These are phyloP conservation scores for Stigmatopora nigra DNA, from an alignment of 2,113 vertebrate genomes.

Conservation along the genomic window DNA sequence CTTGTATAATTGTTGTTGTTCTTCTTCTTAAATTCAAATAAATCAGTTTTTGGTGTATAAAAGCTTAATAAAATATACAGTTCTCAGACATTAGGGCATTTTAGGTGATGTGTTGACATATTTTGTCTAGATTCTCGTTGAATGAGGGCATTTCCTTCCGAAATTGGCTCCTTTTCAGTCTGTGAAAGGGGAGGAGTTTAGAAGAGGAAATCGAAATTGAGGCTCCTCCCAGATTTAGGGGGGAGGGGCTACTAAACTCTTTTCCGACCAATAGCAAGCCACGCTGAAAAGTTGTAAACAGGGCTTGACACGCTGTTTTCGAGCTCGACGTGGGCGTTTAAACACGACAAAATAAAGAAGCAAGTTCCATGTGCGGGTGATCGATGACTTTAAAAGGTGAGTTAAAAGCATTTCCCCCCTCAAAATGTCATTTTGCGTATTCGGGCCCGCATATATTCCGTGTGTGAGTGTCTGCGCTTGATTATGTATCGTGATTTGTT, in stretches of 20 bases:
- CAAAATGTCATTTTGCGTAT: rapidly evolving
- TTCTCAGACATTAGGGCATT: too few relatives aligned
- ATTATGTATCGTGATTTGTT: slow-evolving; percentile 15
- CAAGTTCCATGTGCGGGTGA: neutral
- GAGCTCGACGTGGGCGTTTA: slow-evolving; percentile 3
- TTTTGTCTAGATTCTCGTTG: neutral
- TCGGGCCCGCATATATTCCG: neutral
- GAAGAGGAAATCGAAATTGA: slow-evolving; percentile 17
- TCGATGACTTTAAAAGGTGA: slow-evolving; percentile 12
- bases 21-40: too few relatives aligned
- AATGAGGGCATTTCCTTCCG: neutral
- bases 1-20: too few relatives aligned
- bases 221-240: slow-evolving; percentile 40
- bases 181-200: neutral
- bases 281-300: slow-evolving; percentile 64
- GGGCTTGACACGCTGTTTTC: slow-evolving; percentile 45
- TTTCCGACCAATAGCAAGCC: slow-evolving; percentile 46
- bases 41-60: too few relatives aligned
- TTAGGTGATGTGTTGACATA: too few relatives aligned
- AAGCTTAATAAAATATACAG: too few relatives aligned
- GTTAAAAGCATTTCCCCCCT: neutral
- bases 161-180: neutral
- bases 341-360: neutral
- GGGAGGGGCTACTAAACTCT: slow-evolving; percentile 46
- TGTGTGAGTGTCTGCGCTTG: neutral